Evolutionary conservation across 2,888 invertebrate genomes (phyloP), one percentile per base, ranked within the genome.

Genomic region (Drosophila infuscata): DNA sequence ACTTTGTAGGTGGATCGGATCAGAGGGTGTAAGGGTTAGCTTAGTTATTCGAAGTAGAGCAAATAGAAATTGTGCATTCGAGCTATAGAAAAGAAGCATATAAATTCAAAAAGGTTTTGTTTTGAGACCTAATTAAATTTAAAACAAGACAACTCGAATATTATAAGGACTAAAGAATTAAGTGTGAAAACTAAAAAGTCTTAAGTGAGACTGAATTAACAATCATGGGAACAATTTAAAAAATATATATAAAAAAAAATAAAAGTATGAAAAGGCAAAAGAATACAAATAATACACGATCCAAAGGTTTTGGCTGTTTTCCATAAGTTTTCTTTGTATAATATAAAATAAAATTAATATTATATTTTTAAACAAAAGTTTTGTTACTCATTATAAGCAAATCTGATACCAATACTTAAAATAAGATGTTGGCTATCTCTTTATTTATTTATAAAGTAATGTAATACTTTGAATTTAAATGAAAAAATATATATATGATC

Each of bases 1-100:
- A 63, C 53, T 54, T 20, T 36, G 32, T 36, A 36, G 15, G 29
- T 38, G 33, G 29, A 46, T 8, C 15, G 7, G 17, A 20, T 25
- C 41, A 33, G 17, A 41, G 60, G 41, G 36, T 59, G 59, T 33
- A 38, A 56, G 36, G 63, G 56, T 57, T 76, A 11, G 9, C 25
- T 43, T 30, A 30, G 30, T 30, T 49, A 35, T 32, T 35, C 46
- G 25, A 33, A 72, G 41, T 57, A 58, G 41, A 63, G 15, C 46
- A 62, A 43, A 35, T 20, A 15, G 1, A 51, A 6, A 41, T 32
- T 2, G 17, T 17, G 1, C 9, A 9, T 33, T 32, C 15, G 8
- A 29, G 25, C 5, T 29, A 2, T 6, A 9, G 3, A n/a, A 11
- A 54, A 49, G 3, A 29, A 1, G 36, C 7, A 36, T 36, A 17